These are phyloP conservation scores for Drosophila eugracilis DNA, from an alignment of 1,140 invertebrate genomes.

Conservation along the genomic window DNA sequence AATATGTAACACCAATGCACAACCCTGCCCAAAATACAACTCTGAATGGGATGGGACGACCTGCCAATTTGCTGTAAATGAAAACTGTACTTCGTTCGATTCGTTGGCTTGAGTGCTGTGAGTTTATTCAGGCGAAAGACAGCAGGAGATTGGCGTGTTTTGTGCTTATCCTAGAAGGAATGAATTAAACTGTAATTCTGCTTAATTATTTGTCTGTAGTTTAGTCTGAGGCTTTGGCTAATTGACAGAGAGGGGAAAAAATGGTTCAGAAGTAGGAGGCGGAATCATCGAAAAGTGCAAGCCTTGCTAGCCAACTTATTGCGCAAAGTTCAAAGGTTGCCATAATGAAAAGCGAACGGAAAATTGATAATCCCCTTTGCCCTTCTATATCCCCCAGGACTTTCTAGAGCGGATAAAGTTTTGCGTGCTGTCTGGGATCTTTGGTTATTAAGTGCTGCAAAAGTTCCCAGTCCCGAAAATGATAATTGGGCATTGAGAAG, in stretches of 20 bases:
- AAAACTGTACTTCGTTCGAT: constrained; percentile 38
- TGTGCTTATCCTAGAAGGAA: constrained; percentile 47
- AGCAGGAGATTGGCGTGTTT: constrained; percentile 56
- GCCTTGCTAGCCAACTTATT: constrained; percentile 60
- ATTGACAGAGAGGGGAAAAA: constrained; percentile 54
- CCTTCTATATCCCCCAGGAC: constrained; percentile 3
- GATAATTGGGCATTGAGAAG: constrained; percentile 75
- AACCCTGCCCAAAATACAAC: constrained; percentile 11
- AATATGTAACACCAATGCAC: constrained; percentile 3
- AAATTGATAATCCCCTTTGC: constrained; percentile 67
- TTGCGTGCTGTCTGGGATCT: constrained; percentile 45
- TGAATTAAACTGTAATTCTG: constrained; percentile 70
- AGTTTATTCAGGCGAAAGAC: constrained; percentile 43
- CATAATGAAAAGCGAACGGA: constrained; percentile 63
- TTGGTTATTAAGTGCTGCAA: constrained; percentile 76
- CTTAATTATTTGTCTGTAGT: constrained; percentile 68
- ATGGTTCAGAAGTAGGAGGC: not conserved
- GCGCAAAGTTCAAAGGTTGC: constrained; percentile 74
- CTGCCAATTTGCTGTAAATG: constrained; percentile 53
- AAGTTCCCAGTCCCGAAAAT: constrained; percentile 73
- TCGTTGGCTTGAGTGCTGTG: constrained; percentile 13
- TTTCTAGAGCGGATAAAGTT: constrained; percentile 66
- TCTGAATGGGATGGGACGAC: constrained; percentile 29
- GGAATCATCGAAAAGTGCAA: constrained; percentile 54
- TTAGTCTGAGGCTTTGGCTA: constrained; percentile 40